A percentile compares a stretch with the other conserved stretches of the same genome.
Evolutionary conservation across 1,140 invertebrate species (phyloP).

Genomic region (Cyclina sinensis): DNA sequence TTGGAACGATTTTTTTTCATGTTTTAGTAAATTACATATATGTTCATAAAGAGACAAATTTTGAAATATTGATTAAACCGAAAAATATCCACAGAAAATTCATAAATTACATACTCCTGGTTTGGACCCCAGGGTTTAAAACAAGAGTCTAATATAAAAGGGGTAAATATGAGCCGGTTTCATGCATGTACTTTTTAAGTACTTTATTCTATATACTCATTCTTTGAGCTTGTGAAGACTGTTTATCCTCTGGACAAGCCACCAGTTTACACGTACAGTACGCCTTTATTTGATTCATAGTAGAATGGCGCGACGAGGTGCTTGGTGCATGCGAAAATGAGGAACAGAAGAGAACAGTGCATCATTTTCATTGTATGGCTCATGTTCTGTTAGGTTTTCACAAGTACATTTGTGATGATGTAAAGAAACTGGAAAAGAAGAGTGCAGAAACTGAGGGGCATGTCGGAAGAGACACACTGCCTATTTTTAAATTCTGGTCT

Average conservation of each 20-base stretch:
- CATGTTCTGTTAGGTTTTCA: constrained; percentile 51
- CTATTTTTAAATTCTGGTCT: not conserved
- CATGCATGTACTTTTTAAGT: too few species aligned
- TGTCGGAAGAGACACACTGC: not conserved
- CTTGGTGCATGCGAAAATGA: not conserved
- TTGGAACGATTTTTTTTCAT: too few species aligned
- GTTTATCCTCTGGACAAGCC: not conserved
- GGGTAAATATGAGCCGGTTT: too few species aligned
- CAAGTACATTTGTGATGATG: not conserved
- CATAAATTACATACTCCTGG: too few species aligned
- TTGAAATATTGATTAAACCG: too few species aligned
- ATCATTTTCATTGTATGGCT: constrained; percentile 45
- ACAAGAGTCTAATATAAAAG: too few species aligned
- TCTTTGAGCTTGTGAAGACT: not conserved
- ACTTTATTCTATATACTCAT: not conserved
- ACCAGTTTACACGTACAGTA: not conserved
- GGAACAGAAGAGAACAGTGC: not conserved
- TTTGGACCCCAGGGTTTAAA: too few species aligned
- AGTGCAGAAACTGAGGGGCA: not conserved
- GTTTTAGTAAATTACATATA: too few species aligned
- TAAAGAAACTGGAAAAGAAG: not conserved
- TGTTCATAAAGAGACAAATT: too few species aligned
- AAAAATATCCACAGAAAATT: too few species aligned
- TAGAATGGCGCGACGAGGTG: not conserved
- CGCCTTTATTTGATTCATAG: not conserved